phyloP scores from a whole-genome alignment of 2,888 invertebrate genomes.

The Melanargia galathea region DNA sequence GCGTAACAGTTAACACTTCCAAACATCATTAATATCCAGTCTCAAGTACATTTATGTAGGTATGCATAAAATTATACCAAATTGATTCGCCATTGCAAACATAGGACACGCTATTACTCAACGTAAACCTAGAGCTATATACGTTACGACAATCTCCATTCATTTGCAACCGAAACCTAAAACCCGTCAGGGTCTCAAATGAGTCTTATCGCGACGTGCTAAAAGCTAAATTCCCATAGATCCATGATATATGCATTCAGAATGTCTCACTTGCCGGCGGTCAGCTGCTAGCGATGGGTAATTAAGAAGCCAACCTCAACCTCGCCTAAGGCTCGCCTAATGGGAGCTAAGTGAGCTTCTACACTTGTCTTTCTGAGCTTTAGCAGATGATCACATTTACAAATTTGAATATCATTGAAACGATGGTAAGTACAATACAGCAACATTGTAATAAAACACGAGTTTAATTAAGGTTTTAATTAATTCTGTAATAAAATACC shows the following conservation, averaged over 20 bases:
- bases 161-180: slow-evolving; percentile 29
- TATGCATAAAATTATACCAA: slow-evolving; percentile 15
- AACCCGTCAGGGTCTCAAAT: slow-evolving; percentile 8
- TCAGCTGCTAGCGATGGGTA: slow-evolving; percentile 76
- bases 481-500: not conserved
- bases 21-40: too few relatives aligned
- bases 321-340: slow-evolving; percentile 69
- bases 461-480: not conserved
- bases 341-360: slow-evolving; percentile 68
- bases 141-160: slow-evolving; percentile 28
- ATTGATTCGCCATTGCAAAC: slow-evolving; percentile 20
- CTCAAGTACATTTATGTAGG: not conserved
- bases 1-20: too few relatives aligned
- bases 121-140: slow-evolving; percentile 24
- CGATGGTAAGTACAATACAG: not conserved
- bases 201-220: slow-evolving; percentile 20
- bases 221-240: slow-evolving; percentile 26
- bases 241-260: slow-evolving; percentile 34
- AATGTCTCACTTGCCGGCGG: slow-evolving; percentile 67
- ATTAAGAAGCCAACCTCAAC: slow-evolving; percentile 77
- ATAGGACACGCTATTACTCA: slow-evolving; percentile 25
- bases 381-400: slow-evolving; percentile 44
- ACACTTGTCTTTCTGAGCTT: slow-evolving; percentile 62
- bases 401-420: slow-evolving; percentile 31
- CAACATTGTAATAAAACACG: not conserved